Evolutionary conservation across 2,113 vertebrate species (phyloP).

Genomic region (Camelus dromedarius): DNA sequence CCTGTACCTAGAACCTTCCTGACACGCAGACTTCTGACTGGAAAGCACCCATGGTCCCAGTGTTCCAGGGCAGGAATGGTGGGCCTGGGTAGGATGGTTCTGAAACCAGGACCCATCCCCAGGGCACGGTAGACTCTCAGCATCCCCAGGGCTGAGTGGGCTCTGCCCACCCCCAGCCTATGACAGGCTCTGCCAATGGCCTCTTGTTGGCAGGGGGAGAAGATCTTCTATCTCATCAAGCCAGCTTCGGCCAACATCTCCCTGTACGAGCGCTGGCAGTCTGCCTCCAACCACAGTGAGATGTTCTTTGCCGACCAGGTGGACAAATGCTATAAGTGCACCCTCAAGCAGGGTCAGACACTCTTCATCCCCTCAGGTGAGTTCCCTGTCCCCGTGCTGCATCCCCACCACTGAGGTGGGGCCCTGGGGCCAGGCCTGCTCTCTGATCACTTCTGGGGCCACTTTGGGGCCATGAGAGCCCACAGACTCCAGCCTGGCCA

Average conservation of each 20-base stretch:
- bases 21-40: not conserved
- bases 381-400: not conserved
- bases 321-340: constrained; percentile 99
- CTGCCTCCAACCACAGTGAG: constrained; percentile 97
- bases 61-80: not conserved
- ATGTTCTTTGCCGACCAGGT: constrained; percentile 99
- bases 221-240: constrained; percentile 99
- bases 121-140: not conserved
- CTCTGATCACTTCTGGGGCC: not conserved
- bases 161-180: not conserved
- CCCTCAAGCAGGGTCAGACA: constrained; percentile 97
- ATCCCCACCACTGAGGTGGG: not conserved
- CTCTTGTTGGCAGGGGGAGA: constrained; percentile 93
- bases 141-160: not conserved
- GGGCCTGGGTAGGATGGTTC: not conserved
- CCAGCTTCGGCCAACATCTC: constrained; percentile 98
- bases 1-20: not conserved
- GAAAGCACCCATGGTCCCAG: accelerated
- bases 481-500: not conserved
- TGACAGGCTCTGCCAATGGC: not conserved
- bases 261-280: constrained; percentile 98
- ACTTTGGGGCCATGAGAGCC: not conserved
- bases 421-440: not conserved
- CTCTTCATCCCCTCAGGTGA: constrained; percentile 98
- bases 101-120: not conserved